Percentiles rank a stretch among this genome's conserved stretches.
phyloP scores from a whole-genome alignment of 2,797 vertebrate genomes.

The Harpagifer antarcticus region DNA sequence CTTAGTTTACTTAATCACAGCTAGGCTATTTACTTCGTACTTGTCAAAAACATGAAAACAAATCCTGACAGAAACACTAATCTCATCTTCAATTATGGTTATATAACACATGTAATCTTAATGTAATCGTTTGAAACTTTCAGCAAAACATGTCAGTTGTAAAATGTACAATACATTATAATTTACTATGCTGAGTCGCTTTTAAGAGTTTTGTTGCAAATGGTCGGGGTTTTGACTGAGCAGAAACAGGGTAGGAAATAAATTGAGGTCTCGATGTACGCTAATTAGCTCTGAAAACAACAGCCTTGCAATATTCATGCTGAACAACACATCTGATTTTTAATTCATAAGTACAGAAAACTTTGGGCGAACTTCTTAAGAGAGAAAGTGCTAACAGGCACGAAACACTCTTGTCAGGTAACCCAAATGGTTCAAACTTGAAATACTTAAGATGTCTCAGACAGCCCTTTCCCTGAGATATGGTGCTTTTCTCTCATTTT shows the following conservation, averaged over 20 bases:
- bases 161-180: no score
- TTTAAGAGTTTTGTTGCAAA: background rate
- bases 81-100: slow-evolving; percentile 13
- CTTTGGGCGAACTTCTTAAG: slow-evolving; percentile 17
- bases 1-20: slow-evolving; percentile 12
- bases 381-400: background rate
- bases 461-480: slow-evolving; percentile 1
- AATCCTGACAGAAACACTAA: slow-evolving; percentile 15
- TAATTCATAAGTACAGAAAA: slow-evolving; percentile 40
- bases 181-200: background rate
- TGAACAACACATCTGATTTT: slow-evolving; percentile 32
- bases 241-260: background rate
- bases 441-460: slow-evolving; percentile 32
- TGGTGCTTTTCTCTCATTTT: slow-evolving; percentile 28
- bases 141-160: background rate
- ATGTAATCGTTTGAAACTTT: background rate
- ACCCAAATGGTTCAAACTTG: slow-evolving; percentile 5
- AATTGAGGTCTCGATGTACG: background rate
- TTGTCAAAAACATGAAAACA: background rate
- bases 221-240: background rate
- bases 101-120: background rate
- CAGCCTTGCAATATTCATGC: slow-evolving; percentile 43
- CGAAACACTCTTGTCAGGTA: background rate
- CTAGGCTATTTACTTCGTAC: no score
- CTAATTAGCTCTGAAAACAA: slow-evolving; percentile 14